These are phyloP conservation scores for Choloepus didactylus DNA, from an alignment of 2,797 vertebrate species.

Conservation along the genomic window DNA sequence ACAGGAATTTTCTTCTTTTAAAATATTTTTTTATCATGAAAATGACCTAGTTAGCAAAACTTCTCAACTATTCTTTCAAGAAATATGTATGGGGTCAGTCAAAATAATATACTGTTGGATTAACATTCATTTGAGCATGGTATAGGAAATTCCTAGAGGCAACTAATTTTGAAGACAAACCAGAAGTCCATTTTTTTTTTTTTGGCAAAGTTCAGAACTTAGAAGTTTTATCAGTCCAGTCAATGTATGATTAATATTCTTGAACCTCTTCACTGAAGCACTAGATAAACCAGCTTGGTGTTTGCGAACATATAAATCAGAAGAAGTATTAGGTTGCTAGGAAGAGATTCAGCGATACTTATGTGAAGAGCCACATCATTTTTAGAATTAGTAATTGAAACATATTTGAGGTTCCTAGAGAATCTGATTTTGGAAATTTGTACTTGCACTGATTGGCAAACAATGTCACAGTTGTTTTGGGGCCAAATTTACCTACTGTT, in stretches of 20 bases:
- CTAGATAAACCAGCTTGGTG: constrained; percentile 69
- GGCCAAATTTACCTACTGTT: constrained; percentile 78
- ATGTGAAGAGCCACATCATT: not conserved
- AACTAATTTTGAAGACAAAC: constrained; percentile 83
- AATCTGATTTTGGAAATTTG: constrained; percentile 32
- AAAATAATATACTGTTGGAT: constrained; percentile 81
- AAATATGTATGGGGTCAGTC: constrained; percentile 69
- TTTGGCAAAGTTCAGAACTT: constrained; percentile 79
- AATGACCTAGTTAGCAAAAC: constrained; percentile 74
- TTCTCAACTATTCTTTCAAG: constrained; percentile 73
- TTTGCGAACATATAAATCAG: constrained; percentile 58
- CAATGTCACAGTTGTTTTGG: constrained; percentile 66
- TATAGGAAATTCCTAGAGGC: constrained; percentile 85
- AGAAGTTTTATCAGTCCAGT: constrained; percentile 75
- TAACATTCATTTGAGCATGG: constrained; percentile 83
- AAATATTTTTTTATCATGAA: constrained; percentile 57
- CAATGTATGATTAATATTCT: constrained; percentile 73
- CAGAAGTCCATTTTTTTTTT: constrained; percentile 78
- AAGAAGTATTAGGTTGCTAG: constrained; percentile 30
- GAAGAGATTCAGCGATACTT: not conserved
- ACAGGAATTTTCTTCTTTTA: constrained; percentile 65
- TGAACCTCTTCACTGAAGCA: constrained; percentile 70
- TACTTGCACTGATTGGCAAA: constrained; percentile 59
- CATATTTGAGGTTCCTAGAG: not conserved
- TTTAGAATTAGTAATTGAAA: constrained; percentile 59